Evolutionary conservation across 1,140 invertebrate species (phyloP), one percentile per base, ranked within the genome.

Genomic region (Trachelipus rathkii): DNA sequence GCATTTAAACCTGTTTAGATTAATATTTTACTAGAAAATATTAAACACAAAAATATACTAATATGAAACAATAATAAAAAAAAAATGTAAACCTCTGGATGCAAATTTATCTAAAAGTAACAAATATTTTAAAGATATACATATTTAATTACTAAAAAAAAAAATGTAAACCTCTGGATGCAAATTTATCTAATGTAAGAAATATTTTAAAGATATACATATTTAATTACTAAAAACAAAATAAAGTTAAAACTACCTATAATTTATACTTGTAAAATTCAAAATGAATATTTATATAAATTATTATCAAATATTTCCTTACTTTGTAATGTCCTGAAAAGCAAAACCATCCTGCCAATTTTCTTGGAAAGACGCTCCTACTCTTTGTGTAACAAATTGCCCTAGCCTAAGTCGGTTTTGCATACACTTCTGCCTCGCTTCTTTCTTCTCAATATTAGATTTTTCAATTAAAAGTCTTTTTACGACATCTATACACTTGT

Each of bases 291-390:
- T n/a, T n/a, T n/a, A n/a, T n/a, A n/a, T n/a, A n/a, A n/a, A n/a
- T n/a, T n/a, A n/a, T n/a, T n/a, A n/a, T n/a, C n/a, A n/a, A n/a
- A n/a, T n/a, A n/a, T n/a, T n/a, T n/a, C n/a, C n/a, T n/a, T 84
- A 93, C 91, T 93, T 94, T 53, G 95, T 93, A 68, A 99, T 88
- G 86, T 99, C 96, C 87, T 97, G 95, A 89, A 99, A 99, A 83
- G 96, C 96, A 88, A 97, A 96, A 77, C 97, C 97, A 87, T 99
- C 97, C 83, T 96, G 97, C 97, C 97, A 99, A 87, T 99, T 98
- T 86, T 99, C 97, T 87, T 98, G 96, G 89, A 99, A 99, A 79
- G 95, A 96, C 80, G 96, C 96, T 71, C 97, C 97, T 81, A 98
- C 96, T 84, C 97, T 89, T 85, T 98, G 95, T 79, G 96, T 99